phyloP scores from a whole-genome alignment of 2,113 vertebrate genomes.

The Hoplias malabaricus region DNA sequence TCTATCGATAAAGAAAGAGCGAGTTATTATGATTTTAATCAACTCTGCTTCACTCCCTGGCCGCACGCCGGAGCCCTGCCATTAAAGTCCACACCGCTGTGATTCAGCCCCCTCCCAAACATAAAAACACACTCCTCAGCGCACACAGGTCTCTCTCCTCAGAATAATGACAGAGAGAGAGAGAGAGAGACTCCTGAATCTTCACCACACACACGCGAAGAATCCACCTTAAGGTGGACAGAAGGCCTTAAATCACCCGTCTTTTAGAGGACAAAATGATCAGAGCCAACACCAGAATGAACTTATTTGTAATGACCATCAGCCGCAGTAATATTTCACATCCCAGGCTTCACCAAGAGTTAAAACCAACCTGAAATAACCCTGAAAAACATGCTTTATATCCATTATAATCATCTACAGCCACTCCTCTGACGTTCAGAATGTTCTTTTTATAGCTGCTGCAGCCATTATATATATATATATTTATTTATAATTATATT shows the following conservation, averaged over 20 bases:
- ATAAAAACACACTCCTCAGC: conserved; percentile 72
- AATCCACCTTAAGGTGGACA: conserved; percentile 65
- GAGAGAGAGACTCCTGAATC: conserved; percentile 60
- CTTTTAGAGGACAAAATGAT: conserved; percentile 62
- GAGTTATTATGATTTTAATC: conserved; percentile 81
- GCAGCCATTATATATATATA: no score
- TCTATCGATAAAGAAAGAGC: conserved; percentile 75
- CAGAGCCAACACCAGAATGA: conserved; percentile 51
- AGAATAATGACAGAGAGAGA: conserved; percentile 72
- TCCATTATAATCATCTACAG: no score
- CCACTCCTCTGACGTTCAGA: no score
- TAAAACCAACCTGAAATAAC: conserved; percentile 12
- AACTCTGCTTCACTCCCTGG: conserved; percentile 75
- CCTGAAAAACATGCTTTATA: no score
- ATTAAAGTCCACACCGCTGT: conserved; percentile 74
- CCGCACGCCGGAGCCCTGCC: conserved; percentile 68
- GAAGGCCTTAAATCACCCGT: conserved; percentile 64
- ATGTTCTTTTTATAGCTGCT: no score
- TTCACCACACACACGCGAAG: conserved; percentile 67
- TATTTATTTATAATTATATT: no score
- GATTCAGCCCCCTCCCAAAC: conserved; percentile 78
- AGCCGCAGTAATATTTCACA: conserved; percentile 44
- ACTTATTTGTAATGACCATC: conserved; percentile 56
- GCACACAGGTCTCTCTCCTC: conserved; percentile 72
- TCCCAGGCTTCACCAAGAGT: conserved; percentile 54